Evolutionary conservation across 92 coral and sea anemone species (phyloP).

Genomic region (Plumapathes pennacea): DNA sequence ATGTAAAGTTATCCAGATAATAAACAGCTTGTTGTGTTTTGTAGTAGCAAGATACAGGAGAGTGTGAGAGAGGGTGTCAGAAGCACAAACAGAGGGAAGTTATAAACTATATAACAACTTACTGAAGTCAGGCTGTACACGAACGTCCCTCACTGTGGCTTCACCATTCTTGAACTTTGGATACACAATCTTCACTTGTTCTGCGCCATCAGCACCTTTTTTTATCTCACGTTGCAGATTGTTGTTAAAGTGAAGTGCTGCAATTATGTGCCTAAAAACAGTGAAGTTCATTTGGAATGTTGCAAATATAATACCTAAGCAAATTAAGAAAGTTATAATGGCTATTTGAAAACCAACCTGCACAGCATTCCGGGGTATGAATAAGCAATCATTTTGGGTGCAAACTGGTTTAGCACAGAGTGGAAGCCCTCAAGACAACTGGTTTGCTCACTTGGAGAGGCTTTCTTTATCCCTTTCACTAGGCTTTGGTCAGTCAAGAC

Average conservation of each 20-base stretch:
- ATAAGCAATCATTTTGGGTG: conserved; percentile 41
- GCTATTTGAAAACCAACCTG: no score
- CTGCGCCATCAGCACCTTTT: conserved; percentile 7
- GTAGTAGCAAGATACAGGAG: no score
- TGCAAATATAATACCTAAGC: no score
- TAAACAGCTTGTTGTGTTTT: no score
- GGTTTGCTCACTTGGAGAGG: conserved; percentile 35
- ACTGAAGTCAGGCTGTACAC: conserved; percentile 31
- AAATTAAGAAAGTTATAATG: no score
- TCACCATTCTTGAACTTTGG: conserved; percentile 33
- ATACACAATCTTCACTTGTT: conserved; percentile 16
- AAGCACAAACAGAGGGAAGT: no score
- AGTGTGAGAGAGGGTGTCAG: no score
- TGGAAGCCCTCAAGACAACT: conserved; percentile 41
- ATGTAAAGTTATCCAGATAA: no score
- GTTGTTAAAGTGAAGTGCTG: conserved; percentile 20
- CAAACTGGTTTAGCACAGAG: conserved; percentile 33
- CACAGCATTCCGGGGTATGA: conserved; percentile 38
- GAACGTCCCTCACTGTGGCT: conserved; percentile 24
- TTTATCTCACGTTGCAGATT: conserved; percentile 15
- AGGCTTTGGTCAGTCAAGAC: conserved; percentile 22
- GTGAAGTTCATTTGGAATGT: no score
- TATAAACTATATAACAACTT: no score
- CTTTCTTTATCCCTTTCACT: conserved; percentile 25
- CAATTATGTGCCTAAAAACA: conserved; percentile 26